Evolutionary conservation across 2,888 invertebrate species (phyloP), one percentile per base, ranked within the genome.

Genomic region (Pammene aurita): DNA sequence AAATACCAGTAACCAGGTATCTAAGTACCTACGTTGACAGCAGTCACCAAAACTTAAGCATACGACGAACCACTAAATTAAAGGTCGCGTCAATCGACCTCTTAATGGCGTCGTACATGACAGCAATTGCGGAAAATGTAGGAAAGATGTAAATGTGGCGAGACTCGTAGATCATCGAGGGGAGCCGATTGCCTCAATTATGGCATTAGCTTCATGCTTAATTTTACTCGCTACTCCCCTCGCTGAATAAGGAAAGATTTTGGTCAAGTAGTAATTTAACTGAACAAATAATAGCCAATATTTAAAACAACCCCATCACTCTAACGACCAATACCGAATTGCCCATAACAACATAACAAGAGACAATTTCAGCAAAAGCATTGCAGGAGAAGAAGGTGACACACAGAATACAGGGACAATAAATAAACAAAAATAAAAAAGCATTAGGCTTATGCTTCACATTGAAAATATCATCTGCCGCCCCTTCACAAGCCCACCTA

Each of bases 151-250:
- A 86, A 89, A 88, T 88, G 84, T 74, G 79, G 73, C 70, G 72
- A 70, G 67, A 69, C 73, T 78, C 83, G 90, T 90, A 86, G 90
- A 88, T 91, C 91, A 92, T 91, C 81, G 75, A 79, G 87, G 88
- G 87, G 87, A 78, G 85, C 85, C 86, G 89, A 90, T 90, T 90
- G 88, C 87, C 88, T 83, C 90, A 88, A 91, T 92, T 92, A 90
- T 86, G 84, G 90, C 85, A 89, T 92, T 92, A 90, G 88, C 87
- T 89, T 87, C 86, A 85, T 87, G 85, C 82, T 86, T 90, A 88
- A 90, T 91, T 91, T 87, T 86, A 83, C 83, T 80, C 79, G 80
- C 79, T 76, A 78, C 78, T 78, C 78, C 79, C 79, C 78, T 79
- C 80, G 78, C 79, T 66, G 62, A 71, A 72, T 77, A 72, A 69